phyloP scores from a whole-genome alignment of 2,113 vertebrate species.

The Rattus rattus region DNA sequence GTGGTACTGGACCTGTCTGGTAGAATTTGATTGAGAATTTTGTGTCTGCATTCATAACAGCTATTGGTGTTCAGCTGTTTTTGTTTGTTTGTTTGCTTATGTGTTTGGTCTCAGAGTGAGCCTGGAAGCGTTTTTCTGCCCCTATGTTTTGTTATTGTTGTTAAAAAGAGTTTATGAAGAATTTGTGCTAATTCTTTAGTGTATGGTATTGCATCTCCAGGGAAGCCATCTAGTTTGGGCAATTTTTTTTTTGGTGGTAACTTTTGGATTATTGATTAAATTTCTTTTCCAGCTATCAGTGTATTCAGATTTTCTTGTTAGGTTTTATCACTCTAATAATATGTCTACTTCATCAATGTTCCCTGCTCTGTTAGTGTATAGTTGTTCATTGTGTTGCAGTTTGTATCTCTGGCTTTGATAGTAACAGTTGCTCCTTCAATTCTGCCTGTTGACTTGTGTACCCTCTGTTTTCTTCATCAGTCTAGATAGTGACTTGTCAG shows the following conservation, averaged over 20 bases:
- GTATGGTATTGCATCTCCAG: not conserved
- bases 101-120: not conserved
- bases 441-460: not conserved
- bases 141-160: not conserved
- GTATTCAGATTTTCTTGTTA: not conserved
- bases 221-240: not conserved
- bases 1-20: not conserved
- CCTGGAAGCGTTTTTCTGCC: not conserved
- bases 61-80: not conserved
- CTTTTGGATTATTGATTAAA: not conserved
- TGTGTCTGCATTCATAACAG: not conserved
- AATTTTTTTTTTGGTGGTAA: not conserved
- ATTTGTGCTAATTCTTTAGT: not conserved
- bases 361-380: no score
- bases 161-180: not conserved
- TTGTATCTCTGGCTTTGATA: not conserved
- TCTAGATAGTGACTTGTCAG: not conserved
- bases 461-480: not conserved
- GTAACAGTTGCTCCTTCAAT: not conserved
- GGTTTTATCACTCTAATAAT: not conserved
- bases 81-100: no score
- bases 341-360: not conserved
- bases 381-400: not conserved
- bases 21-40: not conserved
- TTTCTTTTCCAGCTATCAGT: not conserved